phyloP scores from a whole-genome alignment of 2,113 vertebrate genomes.

The Noturus placidus region DNA sequence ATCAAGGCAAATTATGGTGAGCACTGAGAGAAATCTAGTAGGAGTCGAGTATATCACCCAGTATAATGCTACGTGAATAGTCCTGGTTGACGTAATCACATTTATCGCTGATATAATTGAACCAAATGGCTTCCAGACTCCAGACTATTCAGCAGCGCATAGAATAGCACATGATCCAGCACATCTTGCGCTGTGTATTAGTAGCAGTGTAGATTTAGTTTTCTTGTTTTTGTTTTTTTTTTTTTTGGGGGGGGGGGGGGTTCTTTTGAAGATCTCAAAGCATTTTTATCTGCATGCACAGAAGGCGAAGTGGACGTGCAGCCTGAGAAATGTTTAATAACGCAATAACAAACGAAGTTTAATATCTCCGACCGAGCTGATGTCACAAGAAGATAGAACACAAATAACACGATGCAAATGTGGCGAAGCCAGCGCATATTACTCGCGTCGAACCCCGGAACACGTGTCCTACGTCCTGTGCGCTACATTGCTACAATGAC shows the following conservation, averaged over 20 bases:
- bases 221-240: background rate
- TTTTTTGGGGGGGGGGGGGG: too few species aligned
- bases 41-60: background rate
- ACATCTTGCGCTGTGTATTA: too few species aligned
- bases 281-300: background rate
- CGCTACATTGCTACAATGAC: background rate
- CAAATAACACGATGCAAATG: background rate
- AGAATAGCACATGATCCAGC: conserved; percentile 2
- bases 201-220: too few species aligned
- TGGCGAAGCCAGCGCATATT: background rate
- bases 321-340: background rate
- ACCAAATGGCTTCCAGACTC: background rate
- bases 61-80: background rate
- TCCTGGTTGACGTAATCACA: background rate
- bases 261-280: background rate
- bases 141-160: background rate
- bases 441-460: background rate
- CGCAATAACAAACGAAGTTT: background rate
- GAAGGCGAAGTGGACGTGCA: background rate
- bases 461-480: background rate
- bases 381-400: background rate
- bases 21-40: background rate
- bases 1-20: background rate
- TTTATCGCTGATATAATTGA: background rate
- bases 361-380: background rate